phyloP scores from a whole-genome alignment of 2,113 vertebrate genomes.

The Gallinago media region DNA sequence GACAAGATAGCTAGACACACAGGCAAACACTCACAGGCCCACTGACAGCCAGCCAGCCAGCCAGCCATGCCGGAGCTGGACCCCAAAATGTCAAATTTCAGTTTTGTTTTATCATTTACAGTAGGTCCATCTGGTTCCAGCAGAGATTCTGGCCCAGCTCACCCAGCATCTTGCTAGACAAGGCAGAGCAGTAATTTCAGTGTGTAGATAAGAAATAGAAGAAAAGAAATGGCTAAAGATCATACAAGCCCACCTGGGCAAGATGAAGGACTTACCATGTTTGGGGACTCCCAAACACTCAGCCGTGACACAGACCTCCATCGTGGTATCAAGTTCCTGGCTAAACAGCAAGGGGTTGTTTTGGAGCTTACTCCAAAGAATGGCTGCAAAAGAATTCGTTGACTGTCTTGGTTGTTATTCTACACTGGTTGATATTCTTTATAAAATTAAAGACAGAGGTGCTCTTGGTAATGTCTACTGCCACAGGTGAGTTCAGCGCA shows the following conservation, averaged over 20 bases:
- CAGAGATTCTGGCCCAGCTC: background rate
- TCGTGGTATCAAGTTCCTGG: accelerated
- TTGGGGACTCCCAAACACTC: accelerated
- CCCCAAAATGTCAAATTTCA: background rate
- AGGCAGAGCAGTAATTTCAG: background rate
- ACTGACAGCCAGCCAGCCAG: background rate
- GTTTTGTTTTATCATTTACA: background rate
- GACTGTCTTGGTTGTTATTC: background rate
- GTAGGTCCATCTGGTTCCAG: background rate
- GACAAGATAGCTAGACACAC: background rate
- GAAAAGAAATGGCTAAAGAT: background rate
- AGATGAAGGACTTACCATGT: accelerated
- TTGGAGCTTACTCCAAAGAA: background rate
- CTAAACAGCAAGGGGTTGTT: background rate
- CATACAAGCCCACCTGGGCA: accelerated
- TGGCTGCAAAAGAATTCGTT: background rate
- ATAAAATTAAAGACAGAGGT: background rate
- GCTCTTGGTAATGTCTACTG: background rate
- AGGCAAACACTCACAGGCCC: background rate
- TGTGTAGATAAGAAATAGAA: background rate
- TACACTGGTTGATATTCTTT: background rate
- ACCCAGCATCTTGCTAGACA: background rate
- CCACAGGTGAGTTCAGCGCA: accelerated
- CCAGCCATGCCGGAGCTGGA: background rate
- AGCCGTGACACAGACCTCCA: background rate